Conservation (phyloP, 2,113 vertebrate genomes). For the Acrocephalus arundinaceus region DNA sequence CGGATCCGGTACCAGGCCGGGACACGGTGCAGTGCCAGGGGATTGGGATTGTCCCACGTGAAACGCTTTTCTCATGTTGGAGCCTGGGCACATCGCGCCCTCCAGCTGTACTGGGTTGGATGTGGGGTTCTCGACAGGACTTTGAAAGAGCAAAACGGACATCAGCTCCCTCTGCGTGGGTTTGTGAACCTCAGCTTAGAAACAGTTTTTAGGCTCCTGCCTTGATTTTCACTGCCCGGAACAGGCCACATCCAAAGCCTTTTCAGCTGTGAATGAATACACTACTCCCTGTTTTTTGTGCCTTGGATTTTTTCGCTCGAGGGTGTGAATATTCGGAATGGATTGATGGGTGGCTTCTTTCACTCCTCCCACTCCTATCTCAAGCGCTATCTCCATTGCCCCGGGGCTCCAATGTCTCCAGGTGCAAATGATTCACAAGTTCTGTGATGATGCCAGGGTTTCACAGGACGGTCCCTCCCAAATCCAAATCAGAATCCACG, state of each 20-base stretch:
- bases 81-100: not conserved
- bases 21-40: not conserved
- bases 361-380: not conserved
- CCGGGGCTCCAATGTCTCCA: not conserved
- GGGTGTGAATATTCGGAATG: not conserved
- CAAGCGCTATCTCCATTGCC: not conserved
- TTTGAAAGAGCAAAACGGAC: not conserved
- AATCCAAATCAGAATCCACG: not conserved
- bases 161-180: not conserved
- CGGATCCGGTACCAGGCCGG: not conserved
- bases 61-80: not conserved
- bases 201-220: not conserved
- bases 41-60: not conserved
- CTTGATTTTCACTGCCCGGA: not conserved
- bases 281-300: not conserved
- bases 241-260: not conserved
- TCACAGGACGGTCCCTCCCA: not conserved
- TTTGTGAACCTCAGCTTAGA: not conserved
- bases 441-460: not conserved
- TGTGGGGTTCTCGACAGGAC: fast-evolving
- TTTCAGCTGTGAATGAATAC: not conserved
- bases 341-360: not conserved
- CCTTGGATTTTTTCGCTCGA: not conserved
- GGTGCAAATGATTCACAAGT: not conserved
- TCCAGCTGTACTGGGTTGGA: fast-evolving